Base-by-base conservation (phyloP, 2,888 invertebrate species). In the Megamerina dolium region DNA sequence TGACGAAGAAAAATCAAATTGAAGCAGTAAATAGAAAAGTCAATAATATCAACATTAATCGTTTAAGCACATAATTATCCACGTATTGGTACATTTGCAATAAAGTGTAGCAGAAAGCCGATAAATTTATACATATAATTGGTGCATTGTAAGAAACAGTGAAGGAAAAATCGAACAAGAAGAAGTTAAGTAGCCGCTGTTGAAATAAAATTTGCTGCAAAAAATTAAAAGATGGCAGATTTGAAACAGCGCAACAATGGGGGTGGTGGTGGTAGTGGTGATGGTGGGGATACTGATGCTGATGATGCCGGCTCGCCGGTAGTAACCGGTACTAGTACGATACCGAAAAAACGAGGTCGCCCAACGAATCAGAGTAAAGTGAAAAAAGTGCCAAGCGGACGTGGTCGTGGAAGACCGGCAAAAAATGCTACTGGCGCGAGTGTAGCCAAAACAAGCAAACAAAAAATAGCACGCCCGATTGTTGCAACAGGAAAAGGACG, bases 261-360 rank as follows among this genome's bases (percentile, higher is more conserved):
- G 2, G n/a, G n/a, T n/a, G n/a, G n/a, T n/a, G n/a, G n/a, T n/a
- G n/a, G n/a, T n/a, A n/a, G n/a, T n/a, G n/a, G n/a, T n/a, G n/a
- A n/a, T n/a, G n/a, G n/a, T n/a, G 51, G 40, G 16, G 51, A 51
- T 16, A 14, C 12, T 20, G 43, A 37, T 5, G 49, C 46, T 29
- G 51, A 43, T n/a, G 46, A 49, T 16, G 49, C 45, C 33, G 43
- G 37, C 32, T 40, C 29, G 5, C 41, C 53, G 1, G 33, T 41
- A 9, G 27, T 47, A 14, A 45, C 54, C n/a, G 47, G 33, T 27
- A 37, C 32, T 8, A 39, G 47, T 3, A 44, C 50, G 6, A 49
- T 56, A 34, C 61, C 58, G 4, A 63, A 60, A 50, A 65, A 64
- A 34, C 61, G 64, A 27, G 64, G 64, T 12, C 61, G 64, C 17